A percentile compares a stretch with the other conserved stretches of the same genome.
phyloP scores from a whole-genome alignment of 2,113 vertebrate species.

The Xerus inauris region DNA sequence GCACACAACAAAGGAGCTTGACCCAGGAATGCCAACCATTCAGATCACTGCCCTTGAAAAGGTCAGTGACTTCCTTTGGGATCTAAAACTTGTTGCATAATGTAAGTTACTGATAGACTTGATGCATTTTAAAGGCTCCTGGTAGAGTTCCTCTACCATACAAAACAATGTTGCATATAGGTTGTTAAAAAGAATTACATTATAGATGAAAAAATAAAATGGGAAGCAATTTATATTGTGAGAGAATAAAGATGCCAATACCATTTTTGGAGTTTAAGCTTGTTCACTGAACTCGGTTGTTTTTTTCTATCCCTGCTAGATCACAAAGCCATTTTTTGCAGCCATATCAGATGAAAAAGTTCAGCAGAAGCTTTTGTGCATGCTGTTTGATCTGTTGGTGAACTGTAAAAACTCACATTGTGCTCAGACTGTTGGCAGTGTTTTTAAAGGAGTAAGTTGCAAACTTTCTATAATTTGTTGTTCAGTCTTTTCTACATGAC shows the following conservation, averaged over 20 bases:
- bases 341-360: slow-evolving; percentile 89
- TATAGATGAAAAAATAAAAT: not conserved
- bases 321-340: slow-evolving; percentile 94
- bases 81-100: not conserved
- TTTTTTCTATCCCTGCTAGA: slow-evolving; percentile 85
- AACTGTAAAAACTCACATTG: slow-evolving; percentile 88
- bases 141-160: not conserved
- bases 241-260: not conserved
- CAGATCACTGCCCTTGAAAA: slow-evolving; percentile 94
- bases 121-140: slow-evolving; percentile 23
- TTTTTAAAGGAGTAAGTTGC: slow-evolving; percentile 94
- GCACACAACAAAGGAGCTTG: slow-evolving; percentile 84
- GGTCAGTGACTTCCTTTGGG: slow-evolving; percentile 84
- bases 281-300: not conserved
- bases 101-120: not conserved
- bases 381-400: slow-evolving; percentile 93
- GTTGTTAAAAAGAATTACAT: not conserved
- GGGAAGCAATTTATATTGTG: not conserved
- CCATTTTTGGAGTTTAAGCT: not conserved
- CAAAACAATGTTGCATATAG: not conserved
- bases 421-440: slow-evolving; percentile 88
- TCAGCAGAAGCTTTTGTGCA: slow-evolving; percentile 91
- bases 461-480: not conserved
- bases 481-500: not conserved
- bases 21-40: slow-evolving; percentile 85